Conservation (phyloP, 1,140 invertebrate genomes). For the Trichonephila clavipes region DNA sequence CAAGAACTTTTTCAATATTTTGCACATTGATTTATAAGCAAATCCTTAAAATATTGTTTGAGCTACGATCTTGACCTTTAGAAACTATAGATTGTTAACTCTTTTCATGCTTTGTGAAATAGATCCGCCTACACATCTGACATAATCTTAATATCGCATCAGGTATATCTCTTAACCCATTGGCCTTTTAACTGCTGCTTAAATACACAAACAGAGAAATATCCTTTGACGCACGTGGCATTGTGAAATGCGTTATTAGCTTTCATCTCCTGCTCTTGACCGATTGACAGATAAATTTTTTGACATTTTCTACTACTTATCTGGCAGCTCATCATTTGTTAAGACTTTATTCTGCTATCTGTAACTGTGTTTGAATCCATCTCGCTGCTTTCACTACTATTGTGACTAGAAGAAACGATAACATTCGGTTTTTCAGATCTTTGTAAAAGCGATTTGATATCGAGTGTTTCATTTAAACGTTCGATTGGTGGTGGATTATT, state of each 20-base stretch:
- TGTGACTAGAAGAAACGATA: background rate
- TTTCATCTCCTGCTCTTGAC: background rate
- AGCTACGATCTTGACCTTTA: too few species aligned
- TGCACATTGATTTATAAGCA: too few species aligned
- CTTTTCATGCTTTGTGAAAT: background rate
- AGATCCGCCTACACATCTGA: background rate
- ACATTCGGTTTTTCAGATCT: background rate
- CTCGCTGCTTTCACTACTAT: background rate
- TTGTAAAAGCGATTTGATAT: background rate
- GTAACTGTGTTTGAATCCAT: background rate
- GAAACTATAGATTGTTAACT: too few species aligned
- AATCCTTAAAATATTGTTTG: too few species aligned
- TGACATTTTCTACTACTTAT: background rate
- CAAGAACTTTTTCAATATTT: too few species aligned
- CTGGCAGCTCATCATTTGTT: background rate
- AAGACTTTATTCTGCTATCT: background rate
- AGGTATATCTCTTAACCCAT: background rate
- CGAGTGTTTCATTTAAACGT: too few species aligned
- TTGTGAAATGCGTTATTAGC: background rate
- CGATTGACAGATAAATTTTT: constrained; percentile 2
- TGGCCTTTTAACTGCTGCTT: background rate
- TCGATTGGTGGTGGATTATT: too few species aligned
- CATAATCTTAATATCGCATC: background rate
- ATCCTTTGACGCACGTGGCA: background rate
- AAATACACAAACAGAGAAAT: background rate